phyloP scores from a whole-genome alignment of 1,140 invertebrate species.

The Drosophila hydei region DNA sequence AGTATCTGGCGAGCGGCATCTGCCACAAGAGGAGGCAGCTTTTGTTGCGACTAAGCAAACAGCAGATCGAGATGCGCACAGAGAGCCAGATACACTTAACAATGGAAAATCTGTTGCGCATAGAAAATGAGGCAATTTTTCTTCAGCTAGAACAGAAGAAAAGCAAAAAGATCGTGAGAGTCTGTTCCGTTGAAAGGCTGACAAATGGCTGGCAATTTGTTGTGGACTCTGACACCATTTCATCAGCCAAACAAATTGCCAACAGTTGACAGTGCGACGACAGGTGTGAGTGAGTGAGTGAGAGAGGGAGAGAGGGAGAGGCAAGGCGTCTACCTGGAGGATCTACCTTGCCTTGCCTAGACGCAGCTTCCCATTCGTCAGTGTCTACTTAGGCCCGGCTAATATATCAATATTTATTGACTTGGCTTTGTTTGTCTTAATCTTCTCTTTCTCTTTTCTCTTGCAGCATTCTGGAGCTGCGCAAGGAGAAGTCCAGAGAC shows the following conservation, averaged over 20 bases:
- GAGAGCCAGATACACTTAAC: slow-evolving; percentile 4
- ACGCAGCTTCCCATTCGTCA: slow-evolving; percentile 50
- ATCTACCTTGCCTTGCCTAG: slow-evolving; percentile 5
- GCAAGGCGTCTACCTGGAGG: background rate
- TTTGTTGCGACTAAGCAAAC: slow-evolving; percentile 14
- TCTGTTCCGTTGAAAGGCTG: slow-evolving; percentile 59
- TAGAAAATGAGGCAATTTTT: slow-evolving; percentile 66
- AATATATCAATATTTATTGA: slow-evolving; percentile 49
- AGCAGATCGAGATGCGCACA: background rate
- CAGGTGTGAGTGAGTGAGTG: slow-evolving; percentile 33
- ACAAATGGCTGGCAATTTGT: slow-evolving; percentile 75
- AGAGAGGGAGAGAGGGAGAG: background rate
- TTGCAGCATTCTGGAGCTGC: slow-evolving; percentile 96
- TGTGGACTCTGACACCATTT: slow-evolving; percentile 68
- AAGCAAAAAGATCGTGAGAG: slow-evolving; percentile 39
- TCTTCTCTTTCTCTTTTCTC: slow-evolving; percentile 50
- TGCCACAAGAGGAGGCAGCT: slow-evolving; percentile 26
- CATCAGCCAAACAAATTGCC: slow-evolving; percentile 70
- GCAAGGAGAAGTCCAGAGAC: slow-evolving; percentile 98
- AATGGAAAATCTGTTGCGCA: slow-evolving; percentile 52
- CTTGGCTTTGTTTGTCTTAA: slow-evolving; percentile 16
- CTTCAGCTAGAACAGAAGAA: slow-evolving; percentile 38
- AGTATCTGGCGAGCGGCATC: slow-evolving; percentile 53
- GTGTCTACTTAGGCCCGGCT: slow-evolving; percentile 64
- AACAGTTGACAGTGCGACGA: slow-evolving; percentile 55